These are phyloP conservation scores for Lasioglossum albipes DNA, from an alignment of 1,140 invertebrate species.

Conservation along the genomic window DNA sequence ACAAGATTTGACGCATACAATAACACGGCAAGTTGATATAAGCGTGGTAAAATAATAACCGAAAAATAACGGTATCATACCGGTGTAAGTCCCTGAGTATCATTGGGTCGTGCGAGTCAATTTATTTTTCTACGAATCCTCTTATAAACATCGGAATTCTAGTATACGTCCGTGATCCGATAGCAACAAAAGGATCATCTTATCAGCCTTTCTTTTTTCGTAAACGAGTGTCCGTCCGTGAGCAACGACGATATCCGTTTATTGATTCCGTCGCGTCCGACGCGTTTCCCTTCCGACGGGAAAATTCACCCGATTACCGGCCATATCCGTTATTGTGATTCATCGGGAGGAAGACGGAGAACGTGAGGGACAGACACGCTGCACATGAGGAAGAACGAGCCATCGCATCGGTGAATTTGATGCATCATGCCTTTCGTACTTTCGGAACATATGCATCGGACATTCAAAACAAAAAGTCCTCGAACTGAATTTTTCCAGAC, in stretches of 20 bases:
- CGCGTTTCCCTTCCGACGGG: slow-evolving; percentile 35
- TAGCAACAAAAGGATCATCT: slow-evolving; percentile 9
- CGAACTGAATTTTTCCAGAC: too few relatives aligned
- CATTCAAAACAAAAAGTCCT: too few relatives aligned
- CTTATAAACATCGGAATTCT: too few relatives aligned
- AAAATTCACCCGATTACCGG: slow-evolving; percentile 51
- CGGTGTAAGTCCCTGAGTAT: too few relatives aligned
- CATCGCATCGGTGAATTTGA: slow-evolving; percentile 32
- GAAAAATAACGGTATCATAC: too few relatives aligned
- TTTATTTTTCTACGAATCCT: too few relatives aligned
- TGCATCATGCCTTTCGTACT: slow-evolving; percentile 59
- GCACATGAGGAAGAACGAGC: slow-evolving; percentile 39
- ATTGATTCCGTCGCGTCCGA: slow-evolving; percentile 6
- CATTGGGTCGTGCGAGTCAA: too few relatives aligned
- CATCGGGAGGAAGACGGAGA: slow-evolving; percentile 59
- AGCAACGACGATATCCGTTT: neutral
- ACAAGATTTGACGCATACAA: too few relatives aligned
- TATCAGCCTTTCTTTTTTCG: slow-evolving; percentile 7
- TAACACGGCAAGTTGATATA: too few relatives aligned
- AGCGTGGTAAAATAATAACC: too few relatives aligned
- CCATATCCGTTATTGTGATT: slow-evolving; percentile 69
- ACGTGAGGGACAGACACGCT: slow-evolving; percentile 29
- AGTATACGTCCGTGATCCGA: too few relatives aligned
- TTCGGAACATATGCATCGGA: slow-evolving; percentile 68
- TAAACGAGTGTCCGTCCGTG: neutral